Conservation (phyloP, 2,797 vertebrate species). For the Clangula hyemalis region DNA sequence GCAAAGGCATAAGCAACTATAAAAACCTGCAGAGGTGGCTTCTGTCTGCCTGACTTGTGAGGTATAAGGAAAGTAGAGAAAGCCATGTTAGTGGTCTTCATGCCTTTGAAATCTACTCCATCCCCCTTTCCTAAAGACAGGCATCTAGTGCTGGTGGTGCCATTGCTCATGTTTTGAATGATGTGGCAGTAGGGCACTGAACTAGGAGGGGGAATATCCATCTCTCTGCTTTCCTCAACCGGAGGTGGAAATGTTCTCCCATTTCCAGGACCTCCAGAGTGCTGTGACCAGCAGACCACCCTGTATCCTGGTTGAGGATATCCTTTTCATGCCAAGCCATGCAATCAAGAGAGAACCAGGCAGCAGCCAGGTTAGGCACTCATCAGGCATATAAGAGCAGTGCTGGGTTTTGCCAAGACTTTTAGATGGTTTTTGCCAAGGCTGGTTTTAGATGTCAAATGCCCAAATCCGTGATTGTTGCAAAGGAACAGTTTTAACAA, state of each 20-base stretch:
- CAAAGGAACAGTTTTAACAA: not conserved
- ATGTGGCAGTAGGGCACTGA: not conserved
- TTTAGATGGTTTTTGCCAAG: not conserved
- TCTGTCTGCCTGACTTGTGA: not conserved
- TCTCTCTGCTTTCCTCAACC: not conserved
- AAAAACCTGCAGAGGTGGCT: not conserved
- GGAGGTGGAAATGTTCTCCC: not conserved
- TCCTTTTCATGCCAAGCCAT: not conserved
- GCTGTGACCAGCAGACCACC: not conserved
- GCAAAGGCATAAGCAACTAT: not conserved
- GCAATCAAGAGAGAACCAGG: not conserved
- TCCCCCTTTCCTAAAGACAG: not conserved
- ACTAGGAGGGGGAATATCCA: not conserved
- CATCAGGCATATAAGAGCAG: not conserved
- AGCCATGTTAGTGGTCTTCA: not conserved
- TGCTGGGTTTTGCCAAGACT: not conserved
- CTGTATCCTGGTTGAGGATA: rapidly evolving
- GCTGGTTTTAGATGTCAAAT: not conserved
- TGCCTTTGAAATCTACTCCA: not conserved
- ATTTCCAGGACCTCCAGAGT: not conserved
- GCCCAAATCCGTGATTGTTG: not conserved
- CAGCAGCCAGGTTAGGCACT: not conserved
- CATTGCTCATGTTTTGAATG: not conserved
- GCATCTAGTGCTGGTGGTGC: not conserved
- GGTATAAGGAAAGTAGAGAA: not conserved